Base-by-base conservation (phyloP, 2,797 vertebrate genomes). In the Otolemur crassicaudatus region DNA sequence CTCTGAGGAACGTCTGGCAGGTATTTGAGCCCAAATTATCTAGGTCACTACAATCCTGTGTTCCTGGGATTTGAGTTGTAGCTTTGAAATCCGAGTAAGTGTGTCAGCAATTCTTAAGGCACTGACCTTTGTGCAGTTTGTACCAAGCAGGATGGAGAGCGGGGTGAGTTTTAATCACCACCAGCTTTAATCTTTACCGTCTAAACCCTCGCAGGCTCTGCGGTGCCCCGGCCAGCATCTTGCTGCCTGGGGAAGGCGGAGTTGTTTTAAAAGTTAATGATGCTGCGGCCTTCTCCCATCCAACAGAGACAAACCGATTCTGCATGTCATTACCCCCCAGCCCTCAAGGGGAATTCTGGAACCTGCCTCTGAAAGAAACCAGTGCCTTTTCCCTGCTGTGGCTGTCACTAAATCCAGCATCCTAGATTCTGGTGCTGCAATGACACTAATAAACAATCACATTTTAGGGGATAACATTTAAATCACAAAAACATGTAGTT, bases 111-210 rank as follows among this genome's bases (percentile, higher is more conserved):
- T 49, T 40, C 94, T 63, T 85, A 63, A 96, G 84, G 76, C 61
- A 70, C 95, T 43, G 49, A 79, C 56, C 34, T 84, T 85, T 43
- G 91, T 76, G 94, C 95, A 49, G 87, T 72, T 40, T 63, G 87
- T 29, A 29, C 61, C 6, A 23, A 63, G 84, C 70, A 85, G 58
- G 69, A 49, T 76, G 56, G 86, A 63, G 70, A 53, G 49, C 49
- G 87, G 40, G 79, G 34, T 7, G 70, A 94, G 90, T 96, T 95
- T 94, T 97, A 95, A 83, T 93, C 85, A 61, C 31, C 80, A 40
- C 49, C 70, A 11, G 91, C 58, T 56, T 56, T 22, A 27, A 92
- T 63, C 69, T 91, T 91, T 82, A 69, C 27, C 43, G 60, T 90
- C 79, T 96, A 85, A 80, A 40, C 83, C 6, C 16, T 49, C 43